Evolutionary conservation across 2,888 invertebrate species (phyloP).

Genomic region (Byasa hedistus): DNA sequence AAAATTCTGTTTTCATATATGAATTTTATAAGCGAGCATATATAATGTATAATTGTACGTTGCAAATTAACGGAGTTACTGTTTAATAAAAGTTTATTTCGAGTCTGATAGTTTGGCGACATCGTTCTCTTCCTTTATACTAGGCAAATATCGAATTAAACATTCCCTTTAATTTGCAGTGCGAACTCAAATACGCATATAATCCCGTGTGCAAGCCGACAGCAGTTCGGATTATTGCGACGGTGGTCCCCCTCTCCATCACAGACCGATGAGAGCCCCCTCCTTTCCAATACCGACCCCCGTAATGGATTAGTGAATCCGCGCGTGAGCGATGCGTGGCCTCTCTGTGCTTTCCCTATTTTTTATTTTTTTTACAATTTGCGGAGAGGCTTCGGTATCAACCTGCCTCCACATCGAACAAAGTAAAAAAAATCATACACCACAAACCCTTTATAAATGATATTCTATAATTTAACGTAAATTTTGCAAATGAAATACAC

Average conservation of each 20-base stretch:
- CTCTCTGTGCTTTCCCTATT: background rate
- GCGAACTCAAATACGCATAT: background rate
- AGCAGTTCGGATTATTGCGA: constrained; percentile 3
- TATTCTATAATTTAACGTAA: too few species aligned
- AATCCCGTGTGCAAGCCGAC: background rate
- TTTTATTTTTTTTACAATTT: background rate
- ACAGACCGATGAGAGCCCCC: background rate
- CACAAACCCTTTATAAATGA: too few species aligned
- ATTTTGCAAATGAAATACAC: background rate
- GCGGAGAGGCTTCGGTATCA: background rate
- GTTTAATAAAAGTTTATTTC: background rate
- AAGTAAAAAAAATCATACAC: too few species aligned
- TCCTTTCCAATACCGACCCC: background rate
- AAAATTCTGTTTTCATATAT: background rate
- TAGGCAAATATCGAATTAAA: background rate
- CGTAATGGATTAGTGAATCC: constrained; percentile 8
- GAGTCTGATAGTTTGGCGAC: background rate
- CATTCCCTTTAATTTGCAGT: background rate
- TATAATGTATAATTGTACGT: background rate
- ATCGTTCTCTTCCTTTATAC: background rate
- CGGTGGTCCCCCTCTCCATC: background rate
- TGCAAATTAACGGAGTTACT: background rate
- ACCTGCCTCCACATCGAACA: background rate
- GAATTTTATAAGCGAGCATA: background rate
- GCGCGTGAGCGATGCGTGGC: background rate